These are phyloP conservation scores for Hypothenemus hampei DNA, from an alignment of 1,140 invertebrate genomes.

Conservation along the genomic window DNA sequence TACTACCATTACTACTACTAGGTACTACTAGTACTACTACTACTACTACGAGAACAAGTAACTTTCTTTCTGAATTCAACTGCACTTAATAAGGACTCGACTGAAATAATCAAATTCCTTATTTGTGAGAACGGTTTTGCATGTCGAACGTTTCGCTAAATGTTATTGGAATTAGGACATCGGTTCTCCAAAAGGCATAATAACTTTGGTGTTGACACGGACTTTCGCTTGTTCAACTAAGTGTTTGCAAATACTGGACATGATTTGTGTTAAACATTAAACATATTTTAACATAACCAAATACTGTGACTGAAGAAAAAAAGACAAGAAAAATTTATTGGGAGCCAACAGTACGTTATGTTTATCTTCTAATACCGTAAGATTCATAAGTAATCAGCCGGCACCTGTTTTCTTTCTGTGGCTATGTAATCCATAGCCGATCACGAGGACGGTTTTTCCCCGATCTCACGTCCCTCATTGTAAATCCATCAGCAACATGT, in stretches of 20 bases:
- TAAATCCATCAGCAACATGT: conserved; percentile 13
- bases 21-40: too few relatives aligned
- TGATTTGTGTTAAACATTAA: conserved; percentile 14
- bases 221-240: conserved; percentile 27
- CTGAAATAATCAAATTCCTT: conserved; percentile 10
- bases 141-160: not conserved
- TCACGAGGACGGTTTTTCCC: not conserved
- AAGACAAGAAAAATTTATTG: too few relatives aligned
- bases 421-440: not conserved
- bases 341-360: too few relatives aligned
- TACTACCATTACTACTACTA: too few relatives aligned
- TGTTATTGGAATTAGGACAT: conserved; percentile 22
- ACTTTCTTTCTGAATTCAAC: too few relatives aligned
- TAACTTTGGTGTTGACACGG: conserved; percentile 17
- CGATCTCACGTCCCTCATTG: conserved; percentile 11
- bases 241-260: conserved; percentile 23
- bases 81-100: too few relatives aligned
- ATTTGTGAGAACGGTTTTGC: conserved; percentile 16
- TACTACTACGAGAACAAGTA: too few relatives aligned
- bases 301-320: too few relatives aligned
- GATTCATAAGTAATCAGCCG: not conserved
- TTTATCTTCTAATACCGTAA: too few relatives aligned
- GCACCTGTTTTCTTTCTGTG: not conserved
- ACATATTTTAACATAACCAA: too few relatives aligned
- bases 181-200: conserved; percentile 19